A percentile compares a stretch with the other conserved stretches of the same genome.
These are phyloP conservation scores for Leptoteleia sp. DNA, from an alignment of 1,140 invertebrate species.

Conservation along the genomic window DNA sequence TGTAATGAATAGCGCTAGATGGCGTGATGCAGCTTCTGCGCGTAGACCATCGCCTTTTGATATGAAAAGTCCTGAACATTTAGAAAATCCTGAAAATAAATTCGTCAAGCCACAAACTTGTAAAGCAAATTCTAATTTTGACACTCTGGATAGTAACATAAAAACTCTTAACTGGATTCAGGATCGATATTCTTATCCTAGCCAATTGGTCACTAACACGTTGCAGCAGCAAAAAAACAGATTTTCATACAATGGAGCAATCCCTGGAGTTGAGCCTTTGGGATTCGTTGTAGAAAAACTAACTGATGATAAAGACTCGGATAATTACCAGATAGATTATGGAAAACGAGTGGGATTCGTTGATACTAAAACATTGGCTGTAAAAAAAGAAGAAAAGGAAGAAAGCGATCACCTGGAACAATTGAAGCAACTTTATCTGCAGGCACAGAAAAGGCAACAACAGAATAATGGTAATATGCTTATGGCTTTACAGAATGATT, in stretches of 20 bases:
- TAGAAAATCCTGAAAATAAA: conserved; percentile 3
- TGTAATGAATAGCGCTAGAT: conserved; percentile 78
- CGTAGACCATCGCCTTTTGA: conserved; percentile 31
- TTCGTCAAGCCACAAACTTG: neutral
- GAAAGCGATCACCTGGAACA: conserved; percentile 71
- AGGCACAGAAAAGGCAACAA: conserved; percentile 47
- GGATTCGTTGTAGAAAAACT: conserved; percentile 48
- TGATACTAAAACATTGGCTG: conserved; percentile 31
- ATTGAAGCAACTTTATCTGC: conserved; percentile 68
- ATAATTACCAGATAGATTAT: conserved; percentile 18
- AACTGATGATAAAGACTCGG: neutral
- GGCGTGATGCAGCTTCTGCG: conserved; percentile 66
- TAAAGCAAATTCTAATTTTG: neutral
- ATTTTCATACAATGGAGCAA: conserved; percentile 57
- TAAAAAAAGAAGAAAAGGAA: conserved; percentile 63
- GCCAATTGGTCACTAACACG: conserved; percentile 6
- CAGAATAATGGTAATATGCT: conserved; percentile 64
- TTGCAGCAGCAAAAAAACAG: conserved; percentile 24
- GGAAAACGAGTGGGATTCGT: conserved; percentile 67
- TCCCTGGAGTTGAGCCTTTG: conserved; percentile 58
- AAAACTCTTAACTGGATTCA: conserved; percentile 73
- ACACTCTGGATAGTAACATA: conserved; percentile 52
- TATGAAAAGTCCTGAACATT: conserved; percentile 14
- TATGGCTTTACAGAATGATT: conserved; percentile 67
- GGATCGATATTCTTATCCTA: conserved; percentile 70